These are phyloP conservation scores for Tanypteryx hageni DNA, from an alignment of 2,888 invertebrate genomes.

Conservation along the genomic window DNA sequence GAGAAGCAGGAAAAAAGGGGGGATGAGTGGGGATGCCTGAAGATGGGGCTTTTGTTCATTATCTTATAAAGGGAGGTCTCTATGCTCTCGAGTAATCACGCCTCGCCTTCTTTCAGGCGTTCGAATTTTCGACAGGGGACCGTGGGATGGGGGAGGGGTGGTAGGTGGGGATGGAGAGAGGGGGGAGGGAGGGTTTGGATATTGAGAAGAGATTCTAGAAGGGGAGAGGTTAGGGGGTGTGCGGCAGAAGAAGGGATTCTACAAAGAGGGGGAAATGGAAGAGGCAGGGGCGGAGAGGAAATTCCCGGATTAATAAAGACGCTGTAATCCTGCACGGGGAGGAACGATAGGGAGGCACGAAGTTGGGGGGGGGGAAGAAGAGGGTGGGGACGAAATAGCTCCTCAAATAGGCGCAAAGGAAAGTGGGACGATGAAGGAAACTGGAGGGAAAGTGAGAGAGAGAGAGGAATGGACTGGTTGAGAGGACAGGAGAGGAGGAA, in stretches of 20 bases:
- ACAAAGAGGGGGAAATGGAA: not conserved
- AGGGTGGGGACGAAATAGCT: constrained; percentile 4
- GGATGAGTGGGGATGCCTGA: not conserved
- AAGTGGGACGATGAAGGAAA: not conserved
- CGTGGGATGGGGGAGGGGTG: not conserved
- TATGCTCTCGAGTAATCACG: constrained; percentile 28
- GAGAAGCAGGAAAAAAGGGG: not conserved
- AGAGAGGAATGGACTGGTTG: not conserved
- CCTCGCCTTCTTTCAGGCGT: constrained; percentile 11
- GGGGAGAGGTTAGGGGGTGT: too few relatives aligned
- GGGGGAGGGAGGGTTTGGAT: not conserved
- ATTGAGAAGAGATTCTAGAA: too few relatives aligned
- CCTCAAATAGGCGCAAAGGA: not conserved
- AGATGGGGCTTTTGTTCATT: constrained; percentile 24
- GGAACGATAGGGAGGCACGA: not conserved
- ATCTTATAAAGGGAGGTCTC: constrained; percentile 7
- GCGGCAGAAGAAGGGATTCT: too few relatives aligned
- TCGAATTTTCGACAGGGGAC: not conserved
- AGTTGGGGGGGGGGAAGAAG: not conserved
- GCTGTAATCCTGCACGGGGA: not conserved
- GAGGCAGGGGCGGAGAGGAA: not conserved
- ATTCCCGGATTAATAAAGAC: constrained; percentile 24
- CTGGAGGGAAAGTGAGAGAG: not conserved
- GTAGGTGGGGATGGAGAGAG: not conserved
- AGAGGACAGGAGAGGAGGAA: too few relatives aligned